These are phyloP conservation scores for Tichodroma muraria DNA, from an alignment of 2,113 vertebrate species.

Conservation along the genomic window DNA sequence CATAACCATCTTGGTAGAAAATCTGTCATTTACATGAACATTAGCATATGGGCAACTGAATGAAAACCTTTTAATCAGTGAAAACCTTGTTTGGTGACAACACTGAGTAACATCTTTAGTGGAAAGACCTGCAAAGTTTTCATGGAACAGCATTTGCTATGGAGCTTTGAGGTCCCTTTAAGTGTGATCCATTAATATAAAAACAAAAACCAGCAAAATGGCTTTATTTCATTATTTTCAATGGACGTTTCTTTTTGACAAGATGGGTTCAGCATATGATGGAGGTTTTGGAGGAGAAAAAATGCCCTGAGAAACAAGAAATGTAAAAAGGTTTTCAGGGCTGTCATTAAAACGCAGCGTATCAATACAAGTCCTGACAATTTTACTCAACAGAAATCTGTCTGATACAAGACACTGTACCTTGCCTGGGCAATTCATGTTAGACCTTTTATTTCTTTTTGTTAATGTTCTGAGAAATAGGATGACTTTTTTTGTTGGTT, in stretches of 20 bases:
- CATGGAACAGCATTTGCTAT: neutral
- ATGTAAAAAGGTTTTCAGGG: neutral
- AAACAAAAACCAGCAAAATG: neutral
- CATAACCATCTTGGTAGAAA: neutral
- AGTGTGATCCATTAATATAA: neutral
- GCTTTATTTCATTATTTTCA: neutral
- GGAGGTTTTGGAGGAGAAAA: neutral
- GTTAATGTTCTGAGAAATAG: neutral
- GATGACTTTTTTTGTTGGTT: neutral
- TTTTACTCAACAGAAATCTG: neutral
- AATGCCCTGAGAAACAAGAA: neutral
- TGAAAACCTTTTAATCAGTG: neutral
- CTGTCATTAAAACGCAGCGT: neutral
- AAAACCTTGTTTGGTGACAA: neutral
- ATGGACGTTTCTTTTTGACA: neutral
- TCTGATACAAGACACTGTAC: neutral
- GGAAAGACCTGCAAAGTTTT: neutral
- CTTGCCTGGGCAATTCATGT: neutral
- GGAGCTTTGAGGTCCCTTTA: neutral
- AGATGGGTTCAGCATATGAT: neutral
- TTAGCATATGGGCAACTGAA: neutral
- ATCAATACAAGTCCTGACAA: neutral
- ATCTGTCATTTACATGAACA: neutral
- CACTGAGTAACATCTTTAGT: neutral
- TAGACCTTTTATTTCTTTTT: neutral